phyloP scores from a whole-genome alignment of 2,113 vertebrate species.

The Dermatemys mawii region DNA sequence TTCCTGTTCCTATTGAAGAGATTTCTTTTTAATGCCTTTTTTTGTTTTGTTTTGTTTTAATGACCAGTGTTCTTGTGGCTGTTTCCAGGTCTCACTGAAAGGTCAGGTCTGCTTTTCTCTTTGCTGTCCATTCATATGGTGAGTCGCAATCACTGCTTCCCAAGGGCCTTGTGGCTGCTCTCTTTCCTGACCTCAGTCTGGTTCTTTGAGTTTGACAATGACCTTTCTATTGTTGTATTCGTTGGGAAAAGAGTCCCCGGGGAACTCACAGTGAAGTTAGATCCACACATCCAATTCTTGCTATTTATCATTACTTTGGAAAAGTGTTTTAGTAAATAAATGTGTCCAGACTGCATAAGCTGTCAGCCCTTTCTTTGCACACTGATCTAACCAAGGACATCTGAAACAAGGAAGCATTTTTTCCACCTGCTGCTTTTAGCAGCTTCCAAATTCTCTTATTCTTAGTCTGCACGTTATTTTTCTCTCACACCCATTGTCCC shows the following conservation, averaged over 20 bases:
- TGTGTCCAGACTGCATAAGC: neutral
- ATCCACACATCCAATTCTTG: neutral
- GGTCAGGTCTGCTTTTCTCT: conserved; percentile 45
- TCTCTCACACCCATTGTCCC: neutral
- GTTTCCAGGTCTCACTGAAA: conserved; percentile 46
- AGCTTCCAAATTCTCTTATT: neutral
- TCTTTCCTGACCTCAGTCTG: neutral
- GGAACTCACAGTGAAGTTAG: neutral
- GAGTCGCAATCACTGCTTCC: conserved; percentile 19
- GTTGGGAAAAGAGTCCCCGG: neutral
- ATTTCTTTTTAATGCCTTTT: conserved; percentile 52
- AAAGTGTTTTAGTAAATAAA: neutral
- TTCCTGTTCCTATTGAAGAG: conserved; percentile 43
- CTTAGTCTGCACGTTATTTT: neutral
- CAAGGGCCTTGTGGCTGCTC: neutral
- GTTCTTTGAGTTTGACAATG: neutral
- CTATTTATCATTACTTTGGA: neutral
- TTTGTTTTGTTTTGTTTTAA: conserved; percentile 37
- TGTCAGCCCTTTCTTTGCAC: neutral
- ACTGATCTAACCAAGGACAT: neutral
- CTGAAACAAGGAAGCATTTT: neutral
- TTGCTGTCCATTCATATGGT: conserved; percentile 44
- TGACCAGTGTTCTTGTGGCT: neutral
- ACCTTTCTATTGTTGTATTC: neutral
- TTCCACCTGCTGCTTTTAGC: neutral